Evolutionary conservation across 2,113 vertebrate species (phyloP).

Genomic region (Anas platyrhynchos): DNA sequence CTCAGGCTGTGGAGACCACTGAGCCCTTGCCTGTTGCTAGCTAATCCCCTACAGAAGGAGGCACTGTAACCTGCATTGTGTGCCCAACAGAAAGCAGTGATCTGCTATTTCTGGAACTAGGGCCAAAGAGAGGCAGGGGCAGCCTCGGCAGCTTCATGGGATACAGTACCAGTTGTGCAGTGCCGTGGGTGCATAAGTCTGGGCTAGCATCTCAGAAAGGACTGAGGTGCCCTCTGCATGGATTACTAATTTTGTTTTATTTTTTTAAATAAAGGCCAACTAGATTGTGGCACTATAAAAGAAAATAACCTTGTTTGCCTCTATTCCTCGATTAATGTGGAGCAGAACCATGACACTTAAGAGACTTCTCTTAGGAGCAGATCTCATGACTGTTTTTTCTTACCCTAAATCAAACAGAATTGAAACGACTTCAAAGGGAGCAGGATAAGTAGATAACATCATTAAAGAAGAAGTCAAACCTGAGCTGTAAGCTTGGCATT

Average conservation of each 20-base stretch:
- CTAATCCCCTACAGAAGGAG: neutral
- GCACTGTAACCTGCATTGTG: neutral
- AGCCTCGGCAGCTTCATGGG: fast-evolving
- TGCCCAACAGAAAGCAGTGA: neutral
- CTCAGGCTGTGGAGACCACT: neutral
- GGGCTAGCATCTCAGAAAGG: neutral
- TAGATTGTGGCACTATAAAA: neutral
- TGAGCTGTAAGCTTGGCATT: neutral
- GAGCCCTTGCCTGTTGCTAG: neutral
- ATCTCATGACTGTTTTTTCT: neutral
- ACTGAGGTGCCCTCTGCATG: fast-evolving
- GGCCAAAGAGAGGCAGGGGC: neutral
- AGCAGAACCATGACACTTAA: neutral
- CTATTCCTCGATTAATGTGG: neutral
- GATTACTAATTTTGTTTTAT: too few species aligned
- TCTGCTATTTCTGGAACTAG: fast-evolving
- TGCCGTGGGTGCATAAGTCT: neutral
- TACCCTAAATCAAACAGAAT: neutral
- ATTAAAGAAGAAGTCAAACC: neutral
- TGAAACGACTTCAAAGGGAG: neutral
- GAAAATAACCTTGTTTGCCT: neutral
- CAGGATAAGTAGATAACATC: neutral
- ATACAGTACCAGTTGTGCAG: fast-evolving
- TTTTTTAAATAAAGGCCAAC: fast-evolving
- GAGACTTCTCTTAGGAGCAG: neutral